phyloP scores from a whole-genome alignment of 2,797 vertebrate species.

The Caiman crocodilus region DNA sequence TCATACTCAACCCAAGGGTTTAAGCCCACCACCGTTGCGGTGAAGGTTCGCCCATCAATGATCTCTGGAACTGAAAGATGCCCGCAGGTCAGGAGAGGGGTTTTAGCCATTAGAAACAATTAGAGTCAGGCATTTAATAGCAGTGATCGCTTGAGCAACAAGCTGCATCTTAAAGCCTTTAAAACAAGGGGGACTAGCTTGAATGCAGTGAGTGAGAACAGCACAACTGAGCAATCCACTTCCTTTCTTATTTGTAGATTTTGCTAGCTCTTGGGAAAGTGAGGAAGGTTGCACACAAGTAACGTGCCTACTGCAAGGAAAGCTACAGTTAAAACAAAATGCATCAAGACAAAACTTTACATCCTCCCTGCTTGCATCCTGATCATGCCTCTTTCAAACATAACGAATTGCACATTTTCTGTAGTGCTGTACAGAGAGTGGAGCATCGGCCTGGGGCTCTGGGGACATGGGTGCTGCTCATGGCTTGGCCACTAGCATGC shows the following conservation, averaged over 20 bases:
- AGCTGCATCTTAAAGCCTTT: fast-evolving
- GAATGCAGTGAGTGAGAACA: fast-evolving
- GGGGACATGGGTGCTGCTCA: too few species aligned
- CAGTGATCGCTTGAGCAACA: background rate
- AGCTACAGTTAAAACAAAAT: background rate
- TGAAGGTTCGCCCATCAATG: slow-evolving; percentile 91
- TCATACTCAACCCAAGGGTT: slow-evolving; percentile 99
- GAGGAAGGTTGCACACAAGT: background rate
- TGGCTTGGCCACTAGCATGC: too few species aligned
- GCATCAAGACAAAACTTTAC: background rate
- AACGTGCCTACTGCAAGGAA: background rate
- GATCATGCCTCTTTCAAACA: background rate
- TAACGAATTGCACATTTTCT: background rate
- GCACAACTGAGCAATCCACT: background rate
- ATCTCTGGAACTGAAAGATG: slow-evolving; percentile 89
- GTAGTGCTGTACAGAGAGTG: too few species aligned
- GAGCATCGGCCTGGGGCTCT: too few species aligned
- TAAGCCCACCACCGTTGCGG: slow-evolving; percentile 92
- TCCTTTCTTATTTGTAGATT: background rate
- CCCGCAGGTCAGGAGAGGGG: background rate
- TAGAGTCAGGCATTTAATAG: background rate
- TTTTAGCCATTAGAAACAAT: fast-evolving
- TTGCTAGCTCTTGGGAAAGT: background rate
- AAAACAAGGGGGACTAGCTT: fast-evolving
- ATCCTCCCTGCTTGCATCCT: background rate